These are phyloP conservation scores for Stenodema calcarata DNA, from an alignment of 2,888 invertebrate species.

Conservation along the genomic window DNA sequence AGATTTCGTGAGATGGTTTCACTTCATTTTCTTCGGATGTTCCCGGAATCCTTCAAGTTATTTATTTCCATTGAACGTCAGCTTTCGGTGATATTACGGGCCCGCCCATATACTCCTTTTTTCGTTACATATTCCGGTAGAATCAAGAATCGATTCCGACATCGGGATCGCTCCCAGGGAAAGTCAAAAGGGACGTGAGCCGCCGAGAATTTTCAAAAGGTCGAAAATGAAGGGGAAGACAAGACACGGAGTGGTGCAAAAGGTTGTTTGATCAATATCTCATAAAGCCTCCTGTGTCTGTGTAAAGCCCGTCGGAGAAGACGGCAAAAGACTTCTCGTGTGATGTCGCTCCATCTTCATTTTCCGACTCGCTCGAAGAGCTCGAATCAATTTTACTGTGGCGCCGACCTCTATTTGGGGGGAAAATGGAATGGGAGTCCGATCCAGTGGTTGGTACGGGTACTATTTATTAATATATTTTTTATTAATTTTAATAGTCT, in stretches of 20 bases:
- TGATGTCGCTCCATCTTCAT: background rate
- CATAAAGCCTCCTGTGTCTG: background rate
- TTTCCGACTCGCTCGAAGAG: background rate
- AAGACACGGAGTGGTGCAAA: background rate
- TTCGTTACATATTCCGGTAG: too few species aligned
- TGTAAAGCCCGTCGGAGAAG: background rate
- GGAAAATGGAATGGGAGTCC: too few species aligned
- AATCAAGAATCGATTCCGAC: background rate
- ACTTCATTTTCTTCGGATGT: too few species aligned
- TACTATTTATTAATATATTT: too few species aligned
- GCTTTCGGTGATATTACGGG: too few species aligned
- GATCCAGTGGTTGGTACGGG: too few species aligned
- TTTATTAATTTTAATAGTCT: too few species aligned
- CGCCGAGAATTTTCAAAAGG: background rate
- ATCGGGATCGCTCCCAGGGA: background rate
- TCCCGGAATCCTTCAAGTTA: too few species aligned
- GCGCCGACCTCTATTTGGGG: background rate
- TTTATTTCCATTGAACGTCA: too few species aligned
- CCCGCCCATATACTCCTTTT: too few species aligned
- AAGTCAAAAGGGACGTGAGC: background rate
- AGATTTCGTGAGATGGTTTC: too few species aligned
- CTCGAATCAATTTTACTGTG: background rate
- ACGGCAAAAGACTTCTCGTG: background rate
- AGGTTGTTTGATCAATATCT: conserved; percentile 2
- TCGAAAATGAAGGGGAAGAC: background rate